Evolutionary conservation across 35 echinoderm and acorn worm species (phyloP).

Genomic region (Lytechinus variegatus): DNA sequence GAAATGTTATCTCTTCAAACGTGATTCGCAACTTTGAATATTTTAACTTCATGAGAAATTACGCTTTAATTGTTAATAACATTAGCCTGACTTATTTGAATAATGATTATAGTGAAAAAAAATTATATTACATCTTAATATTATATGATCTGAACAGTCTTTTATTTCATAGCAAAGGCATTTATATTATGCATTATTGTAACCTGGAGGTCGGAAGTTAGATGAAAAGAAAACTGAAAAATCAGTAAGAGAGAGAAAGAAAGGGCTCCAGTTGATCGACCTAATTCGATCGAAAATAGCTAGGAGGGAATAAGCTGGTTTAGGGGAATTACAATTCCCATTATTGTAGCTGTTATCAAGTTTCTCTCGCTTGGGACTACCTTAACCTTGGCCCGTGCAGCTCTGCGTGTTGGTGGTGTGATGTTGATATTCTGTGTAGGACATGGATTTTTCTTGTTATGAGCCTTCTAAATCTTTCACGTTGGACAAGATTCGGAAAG

Average conservation of each 20-base stretch:
- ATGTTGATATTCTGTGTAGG: background rate
- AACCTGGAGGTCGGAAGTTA: background rate
- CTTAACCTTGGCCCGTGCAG: conserved; percentile 20
- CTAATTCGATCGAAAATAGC: background rate
- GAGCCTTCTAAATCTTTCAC: background rate
- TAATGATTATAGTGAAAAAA: too few species aligned
- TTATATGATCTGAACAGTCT: too few species aligned
- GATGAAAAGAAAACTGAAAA: background rate
- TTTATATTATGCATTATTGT: background rate
- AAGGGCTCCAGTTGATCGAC: background rate
- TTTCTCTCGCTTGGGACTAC: conserved; percentile 24
- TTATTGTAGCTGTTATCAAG: conserved; percentile 22
- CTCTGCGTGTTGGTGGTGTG: background rate
- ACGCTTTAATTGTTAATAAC: too few species aligned
- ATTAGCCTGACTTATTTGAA: too few species aligned
- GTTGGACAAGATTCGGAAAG: background rate
- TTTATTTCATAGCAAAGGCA: background rate
- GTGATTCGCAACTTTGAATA: too few species aligned
- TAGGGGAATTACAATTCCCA: background rate
- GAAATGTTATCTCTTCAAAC: too few species aligned
- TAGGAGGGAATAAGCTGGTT: conserved; percentile 1
- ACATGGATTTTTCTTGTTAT: background rate
- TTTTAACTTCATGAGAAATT: too few species aligned
- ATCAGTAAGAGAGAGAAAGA: background rate
- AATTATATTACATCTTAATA: too few species aligned